Evolutionary conservation across 1,140 invertebrate genomes (phyloP).

Genomic region (Asbolus verrucosus): DNA sequence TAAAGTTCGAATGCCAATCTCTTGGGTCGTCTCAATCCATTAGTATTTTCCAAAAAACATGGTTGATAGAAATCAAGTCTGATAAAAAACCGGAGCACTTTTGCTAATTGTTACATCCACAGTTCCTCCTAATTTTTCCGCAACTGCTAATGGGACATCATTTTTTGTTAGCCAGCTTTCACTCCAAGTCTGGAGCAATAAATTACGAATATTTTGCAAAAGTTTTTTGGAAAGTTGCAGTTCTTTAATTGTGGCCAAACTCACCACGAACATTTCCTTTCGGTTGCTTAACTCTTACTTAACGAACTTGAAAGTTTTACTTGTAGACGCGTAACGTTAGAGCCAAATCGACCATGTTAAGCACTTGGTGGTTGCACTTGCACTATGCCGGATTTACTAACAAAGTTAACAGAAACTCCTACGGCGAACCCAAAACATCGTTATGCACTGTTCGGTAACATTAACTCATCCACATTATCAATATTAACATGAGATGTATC

Average conservation of each 20-base stretch:
- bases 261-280: too few relatives aligned
- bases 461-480: conserved; percentile 3
- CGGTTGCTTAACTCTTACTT: not conserved
- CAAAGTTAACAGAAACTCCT: not conserved
- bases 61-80: not conserved
- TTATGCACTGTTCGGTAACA: conserved; percentile 5
- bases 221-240: not conserved
- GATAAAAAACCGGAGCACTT: not conserved
- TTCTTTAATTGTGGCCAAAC: not conserved
- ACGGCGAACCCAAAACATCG: not conserved
- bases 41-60: not conserved
- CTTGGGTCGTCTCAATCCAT: not conserved
- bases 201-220: not conserved
- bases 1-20: not conserved
- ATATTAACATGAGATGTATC: conserved; percentile 3
- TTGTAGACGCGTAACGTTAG: not conserved
- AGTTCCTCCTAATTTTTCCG: too few relatives aligned
- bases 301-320: not conserved
- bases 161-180: not conserved
- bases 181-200: not conserved
- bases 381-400: not conserved
- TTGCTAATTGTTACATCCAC: not conserved
- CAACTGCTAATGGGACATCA: too few relatives aligned
- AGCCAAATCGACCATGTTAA: too few relatives aligned
- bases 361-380: not conserved